phyloP scores from a whole-genome alignment of 2,113 vertebrate species.

The Rhinoderma darwinii region DNA sequence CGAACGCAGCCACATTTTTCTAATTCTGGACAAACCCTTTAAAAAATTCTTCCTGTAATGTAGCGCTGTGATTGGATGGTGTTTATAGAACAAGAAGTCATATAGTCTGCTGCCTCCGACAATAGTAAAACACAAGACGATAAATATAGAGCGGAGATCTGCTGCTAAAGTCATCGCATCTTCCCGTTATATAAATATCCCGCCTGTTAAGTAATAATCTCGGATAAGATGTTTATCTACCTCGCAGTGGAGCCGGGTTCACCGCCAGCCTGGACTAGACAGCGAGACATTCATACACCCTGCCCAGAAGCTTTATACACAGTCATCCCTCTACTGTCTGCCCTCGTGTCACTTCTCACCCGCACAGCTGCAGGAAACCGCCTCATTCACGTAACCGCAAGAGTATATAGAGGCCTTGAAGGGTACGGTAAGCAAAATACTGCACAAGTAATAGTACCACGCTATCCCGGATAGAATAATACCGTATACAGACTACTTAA shows the following conservation, averaged over 20 bases:
- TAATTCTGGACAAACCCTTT: too few species aligned
- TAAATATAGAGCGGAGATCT: background rate
- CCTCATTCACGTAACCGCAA: background rate
- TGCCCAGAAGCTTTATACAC: background rate
- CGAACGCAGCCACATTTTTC: too few species aligned
- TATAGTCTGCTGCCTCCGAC: conserved; percentile 20
- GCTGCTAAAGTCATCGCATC: conserved; percentile 7
- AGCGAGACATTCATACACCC: background rate
- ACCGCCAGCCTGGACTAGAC: background rate
- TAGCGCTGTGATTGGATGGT: background rate
- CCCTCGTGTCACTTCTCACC: background rate
- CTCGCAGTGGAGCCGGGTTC: background rate
- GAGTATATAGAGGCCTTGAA: background rate
- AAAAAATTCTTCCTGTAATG: background rate
- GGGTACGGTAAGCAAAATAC: background rate
- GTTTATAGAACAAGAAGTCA: conserved; percentile 46
- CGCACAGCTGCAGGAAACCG: too few species aligned
- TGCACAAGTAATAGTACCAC: background rate
- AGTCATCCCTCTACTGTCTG: background rate
- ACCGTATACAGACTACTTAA: too few species aligned
- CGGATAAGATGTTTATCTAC: conserved; percentile 33
- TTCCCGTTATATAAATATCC: conserved; percentile 53
- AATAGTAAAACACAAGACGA: background rate
- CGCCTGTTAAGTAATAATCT: conserved; percentile 23
- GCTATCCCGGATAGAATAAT: background rate